Percentiles rank a stretch among this genome's conserved stretches.
phyloP scores from a whole-genome alignment of 92 coral and sea anemone genomes.

The Porites evermanni region DNA sequence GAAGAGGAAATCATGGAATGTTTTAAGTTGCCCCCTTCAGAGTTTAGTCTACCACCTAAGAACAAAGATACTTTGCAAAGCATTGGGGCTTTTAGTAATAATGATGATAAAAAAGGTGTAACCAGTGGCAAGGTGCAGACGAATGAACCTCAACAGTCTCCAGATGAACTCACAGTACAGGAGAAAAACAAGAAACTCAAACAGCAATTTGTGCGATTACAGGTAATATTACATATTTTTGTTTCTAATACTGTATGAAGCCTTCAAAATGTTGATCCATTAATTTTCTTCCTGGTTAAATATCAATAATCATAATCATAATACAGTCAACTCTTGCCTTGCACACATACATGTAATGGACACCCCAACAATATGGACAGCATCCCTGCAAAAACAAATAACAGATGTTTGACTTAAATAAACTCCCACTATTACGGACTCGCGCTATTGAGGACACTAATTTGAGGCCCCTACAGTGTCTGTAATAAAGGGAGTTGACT shows the following conservation, averaged over 20 bases:
- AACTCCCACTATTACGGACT: too few species aligned
- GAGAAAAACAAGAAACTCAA: slow-evolving; percentile 64
- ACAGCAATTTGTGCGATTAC: slow-evolving; percentile 73
- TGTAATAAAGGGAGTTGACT: too few species aligned
- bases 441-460: too few species aligned
- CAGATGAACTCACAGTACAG: not conserved
- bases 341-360: too few species aligned
- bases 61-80: slow-evolving; percentile 1
- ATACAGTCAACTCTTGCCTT: too few species aligned
- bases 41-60: slow-evolving; percentile 67
- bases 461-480: too few species aligned
- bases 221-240: slow-evolving; percentile 47
- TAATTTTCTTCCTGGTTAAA: too few species aligned
- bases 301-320: too few species aligned
- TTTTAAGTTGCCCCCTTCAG: slow-evolving; percentile 62
- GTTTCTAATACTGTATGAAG: not conserved
- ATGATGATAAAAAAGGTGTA: not conserved
- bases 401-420: too few species aligned
- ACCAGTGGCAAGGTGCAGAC: not conserved
- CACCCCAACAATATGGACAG: too few species aligned
- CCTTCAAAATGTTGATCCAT: not conserved
- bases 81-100: not conserved
- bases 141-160: not conserved
- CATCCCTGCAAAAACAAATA: too few species aligned
- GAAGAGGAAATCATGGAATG: slow-evolving; percentile 62